Percentiles rank a stretch among this genome's conserved stretches.
Evolutionary conservation across 2,797 vertebrate genomes (phyloP).

Genomic region (Ataeniobius toweri): DNA sequence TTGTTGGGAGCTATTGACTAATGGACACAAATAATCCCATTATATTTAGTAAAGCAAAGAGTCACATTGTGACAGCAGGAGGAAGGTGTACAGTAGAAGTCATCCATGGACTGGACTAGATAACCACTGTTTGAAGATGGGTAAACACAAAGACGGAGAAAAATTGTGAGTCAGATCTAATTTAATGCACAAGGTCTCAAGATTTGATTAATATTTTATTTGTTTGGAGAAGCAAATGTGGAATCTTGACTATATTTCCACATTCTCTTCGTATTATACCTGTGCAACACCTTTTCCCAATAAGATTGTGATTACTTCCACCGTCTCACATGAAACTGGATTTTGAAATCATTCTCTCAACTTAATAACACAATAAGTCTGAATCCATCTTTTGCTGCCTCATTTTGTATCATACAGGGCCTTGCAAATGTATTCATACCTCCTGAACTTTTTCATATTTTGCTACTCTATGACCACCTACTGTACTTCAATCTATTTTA

Average conservation of each 20-base stretch:
- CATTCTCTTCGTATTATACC: background rate
- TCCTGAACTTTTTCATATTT: background rate
- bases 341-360: background rate
- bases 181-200: background rate
- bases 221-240: background rate
- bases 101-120: background rate
- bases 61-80: conserved; percentile 23
- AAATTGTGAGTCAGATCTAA: background rate
- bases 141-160: background rate
- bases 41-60: conserved; percentile 53
- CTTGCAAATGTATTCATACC: background rate
- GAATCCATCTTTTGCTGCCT: background rate
- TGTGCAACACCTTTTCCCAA: background rate
- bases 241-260: background rate
- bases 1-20: conserved; percentile 42
- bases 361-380: background rate
- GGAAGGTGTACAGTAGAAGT: background rate
- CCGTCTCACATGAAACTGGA: background rate
- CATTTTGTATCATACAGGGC: background rate
- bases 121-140: background rate
- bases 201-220: background rate
- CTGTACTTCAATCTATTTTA: background rate
- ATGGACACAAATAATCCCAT: conserved; percentile 66
- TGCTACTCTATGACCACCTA: background rate
- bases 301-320: too few species aligned